Evolutionary conservation across 2,797 vertebrate genomes (phyloP), one percentile per base, ranked within the genome.

Genomic region (Crenuchus spilurus): DNA sequence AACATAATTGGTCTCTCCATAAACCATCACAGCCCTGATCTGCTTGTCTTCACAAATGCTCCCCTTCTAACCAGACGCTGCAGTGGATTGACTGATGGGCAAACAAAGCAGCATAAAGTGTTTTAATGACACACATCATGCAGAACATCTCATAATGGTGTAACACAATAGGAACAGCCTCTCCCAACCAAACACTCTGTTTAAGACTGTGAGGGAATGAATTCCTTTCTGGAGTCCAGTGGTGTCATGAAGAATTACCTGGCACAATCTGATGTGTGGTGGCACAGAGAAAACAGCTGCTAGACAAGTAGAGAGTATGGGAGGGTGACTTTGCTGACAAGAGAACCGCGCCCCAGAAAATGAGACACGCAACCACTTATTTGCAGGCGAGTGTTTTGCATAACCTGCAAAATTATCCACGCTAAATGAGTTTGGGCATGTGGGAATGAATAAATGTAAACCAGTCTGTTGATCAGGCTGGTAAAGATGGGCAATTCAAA

Each of bases 301-400:
- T 26, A 20, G 8, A 52, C 49, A n/a, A 26, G 2, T 24, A 35
- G 2, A 28, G 39, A 48, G 42, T 20, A 9, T 31, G 51, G 14
- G 16, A 39, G 20, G 18, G 13, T 64, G 72, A 51, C 14, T 16
- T 22, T 42, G 41, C 28, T 72, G 31, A 33, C 48, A 42, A 31
- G 10, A 44, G 51, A 68, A 54, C 60, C 16, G 63, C n/a, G 28
- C 30, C 57, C 69, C 61, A 67, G 39, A 57, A 35, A 68, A 26
- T 65, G 51, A 46, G 35, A 7, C 33, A 64, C 5, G 31, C 42
- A 42, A 39, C 48, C 65, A 33, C 67, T 51, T 55, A 57, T 61
- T 70, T 3, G 33, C 75, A 80, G 73, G 55, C 76, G 65, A 74
- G 49, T 26, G 14, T 18, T 70, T 58, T 24, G 52, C 51, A 75